Base-by-base conservation (phyloP, 2,888 invertebrate species). In the Abscondita cerata region DNA sequence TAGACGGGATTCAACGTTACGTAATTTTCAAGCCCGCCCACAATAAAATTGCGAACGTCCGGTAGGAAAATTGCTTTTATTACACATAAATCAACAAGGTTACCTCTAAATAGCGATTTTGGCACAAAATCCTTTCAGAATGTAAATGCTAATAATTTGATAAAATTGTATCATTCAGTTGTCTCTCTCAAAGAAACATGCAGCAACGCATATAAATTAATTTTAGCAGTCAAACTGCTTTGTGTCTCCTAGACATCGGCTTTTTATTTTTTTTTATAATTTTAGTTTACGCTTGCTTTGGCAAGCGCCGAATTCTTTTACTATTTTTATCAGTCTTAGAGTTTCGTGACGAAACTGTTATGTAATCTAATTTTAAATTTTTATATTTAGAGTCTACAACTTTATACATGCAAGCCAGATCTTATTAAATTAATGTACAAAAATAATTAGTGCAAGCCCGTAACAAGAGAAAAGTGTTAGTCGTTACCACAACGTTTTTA, bases 401-500 rank as follows among this genome's bases (percentile, higher is more conserved):
- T 50, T 15, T 55, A 53, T 41, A 15, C 31, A 25, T 25, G 18
- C 19, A 36, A 18, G 44, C 46, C n/a, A 2, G 36, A 40, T 5
- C 11, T 11, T 36, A 36, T 12, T 36, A 44, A 44, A 44, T n/a
- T 18, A 19, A 41, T 36, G 4, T 36, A 52, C 38, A 16, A 44
- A 25, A 31, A 53, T 11, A 8, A 11, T 9, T 36, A 18, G 18
- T 15, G 20, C 33, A 25, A 25, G 40, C 40, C n/a, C 2, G 25
- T 6, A 25, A 25, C 25, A 25, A 4, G 2, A 25, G 6, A 25
- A 55, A 34, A 25, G 13, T 47, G 58, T 58, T 58, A 58, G 58
- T 58, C 12, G 25, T 19, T 12, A 18, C 13, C 78, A 81, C 81
- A 81, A 80, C 72, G 77, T 79, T 25, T 41, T 50, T 56, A 65